Percentiles rank a stretch among this genome's conserved stretches.
Evolutionary conservation across 2,888 invertebrate genomes (phyloP).

Genomic region (Tetheella fluctuosa): DNA sequence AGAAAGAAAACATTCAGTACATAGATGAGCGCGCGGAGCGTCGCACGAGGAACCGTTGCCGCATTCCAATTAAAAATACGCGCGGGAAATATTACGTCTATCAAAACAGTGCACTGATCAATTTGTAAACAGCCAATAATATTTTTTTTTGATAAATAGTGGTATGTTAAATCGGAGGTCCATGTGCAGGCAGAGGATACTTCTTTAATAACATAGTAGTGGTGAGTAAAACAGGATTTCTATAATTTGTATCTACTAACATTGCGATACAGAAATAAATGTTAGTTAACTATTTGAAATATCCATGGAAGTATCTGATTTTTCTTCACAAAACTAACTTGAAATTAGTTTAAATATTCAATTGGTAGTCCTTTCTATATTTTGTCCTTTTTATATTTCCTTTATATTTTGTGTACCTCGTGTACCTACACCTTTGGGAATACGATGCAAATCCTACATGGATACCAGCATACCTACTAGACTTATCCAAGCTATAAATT

Average conservation of each 20-base stretch:
- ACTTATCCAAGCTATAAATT: conserved; percentile 8
- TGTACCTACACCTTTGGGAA: not conserved
- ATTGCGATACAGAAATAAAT: conserved; percentile 48
- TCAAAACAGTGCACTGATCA: conserved; percentile 49
- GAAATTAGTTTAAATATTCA: too few species aligned
- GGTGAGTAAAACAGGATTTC: conserved; percentile 65
- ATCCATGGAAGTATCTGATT: conserved; percentile 30
- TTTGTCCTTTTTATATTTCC: too few species aligned
- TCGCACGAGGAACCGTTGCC: conserved; percentile 49
- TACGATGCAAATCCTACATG: not conserved
- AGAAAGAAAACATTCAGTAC: conserved; percentile 67
- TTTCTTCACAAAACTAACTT: too few species aligned
- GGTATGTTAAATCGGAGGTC: conserved; percentile 35
- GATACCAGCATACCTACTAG: not conserved
- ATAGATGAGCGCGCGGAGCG: conserved; percentile 59
- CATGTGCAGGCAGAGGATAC: conserved; percentile 52
- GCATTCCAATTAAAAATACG: conserved; percentile 48
- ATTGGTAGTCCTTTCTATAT: too few species aligned
- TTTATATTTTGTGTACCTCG: not conserved
- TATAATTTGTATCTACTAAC: conserved; percentile 35
- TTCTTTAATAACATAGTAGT: conserved; percentile 49
- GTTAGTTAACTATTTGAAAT: conserved; percentile 46
- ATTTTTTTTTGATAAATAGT: conserved; percentile 36
- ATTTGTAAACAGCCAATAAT: conserved; percentile 40
- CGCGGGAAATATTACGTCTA: conserved; percentile 51